phyloP scores from a whole-genome alignment of 2,888 invertebrate species.

The Himalopsyche japonica region DNA sequence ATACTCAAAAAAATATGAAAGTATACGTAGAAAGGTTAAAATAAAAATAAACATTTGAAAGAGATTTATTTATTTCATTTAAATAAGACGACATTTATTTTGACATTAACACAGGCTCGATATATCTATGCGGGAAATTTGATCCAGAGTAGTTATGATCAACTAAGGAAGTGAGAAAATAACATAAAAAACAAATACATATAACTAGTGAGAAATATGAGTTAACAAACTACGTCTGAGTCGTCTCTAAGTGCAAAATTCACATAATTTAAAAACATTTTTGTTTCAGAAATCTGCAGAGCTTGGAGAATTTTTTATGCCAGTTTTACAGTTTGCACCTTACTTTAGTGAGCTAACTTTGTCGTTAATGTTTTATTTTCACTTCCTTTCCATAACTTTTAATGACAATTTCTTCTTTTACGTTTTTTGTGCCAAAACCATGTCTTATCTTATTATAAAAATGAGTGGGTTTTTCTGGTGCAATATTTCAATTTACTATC shows the following conservation, averaged over 20 bases:
- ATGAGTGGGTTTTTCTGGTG: too few relatives aligned
- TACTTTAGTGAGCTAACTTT: background rate
- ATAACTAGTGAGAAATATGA: background rate
- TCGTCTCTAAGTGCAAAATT: background rate
- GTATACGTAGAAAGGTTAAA: too few relatives aligned
- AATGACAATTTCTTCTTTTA: background rate
- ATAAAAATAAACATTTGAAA: too few relatives aligned
- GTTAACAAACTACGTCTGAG: background rate
- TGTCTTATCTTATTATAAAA: background rate
- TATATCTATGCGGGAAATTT: too few relatives aligned
- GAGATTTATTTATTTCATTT: too few relatives aligned
- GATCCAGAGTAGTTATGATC: too few relatives aligned
- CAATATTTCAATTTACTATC: too few relatives aligned
- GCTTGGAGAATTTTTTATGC: background rate
- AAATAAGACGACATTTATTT: too few relatives aligned
- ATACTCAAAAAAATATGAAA: too few relatives aligned
- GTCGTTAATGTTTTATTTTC: background rate
- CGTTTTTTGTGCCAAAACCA: background rate
- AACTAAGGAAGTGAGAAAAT: too few relatives aligned
- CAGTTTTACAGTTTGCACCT: background rate
- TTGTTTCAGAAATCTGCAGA: background rate
- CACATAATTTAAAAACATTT: background rate
- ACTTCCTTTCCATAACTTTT: constrained; percentile 1
- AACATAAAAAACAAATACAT: too few relatives aligned
- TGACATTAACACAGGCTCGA: too few relatives aligned